Conservation (phyloP, 2,888 invertebrate species). For the Iselma pallidipennis region DNA sequence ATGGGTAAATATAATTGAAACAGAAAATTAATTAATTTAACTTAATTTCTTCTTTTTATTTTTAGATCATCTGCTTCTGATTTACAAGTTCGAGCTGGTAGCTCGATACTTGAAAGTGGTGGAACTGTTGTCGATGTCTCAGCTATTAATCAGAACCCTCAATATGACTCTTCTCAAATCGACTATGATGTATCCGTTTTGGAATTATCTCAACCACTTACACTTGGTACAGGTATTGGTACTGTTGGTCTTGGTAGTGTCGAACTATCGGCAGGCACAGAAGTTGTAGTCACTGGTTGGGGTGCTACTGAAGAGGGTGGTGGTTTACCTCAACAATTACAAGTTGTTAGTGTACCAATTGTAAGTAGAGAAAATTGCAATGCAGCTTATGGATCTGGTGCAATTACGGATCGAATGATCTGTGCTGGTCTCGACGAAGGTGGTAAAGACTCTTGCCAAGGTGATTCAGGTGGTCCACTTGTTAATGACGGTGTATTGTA, state of each 20-base stretch:
- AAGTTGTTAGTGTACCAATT: conserved; percentile 25
- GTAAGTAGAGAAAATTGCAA: conserved; percentile 11
- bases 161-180: background rate
- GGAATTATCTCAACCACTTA: background rate
- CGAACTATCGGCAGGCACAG: background rate
- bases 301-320: conserved; percentile 24
- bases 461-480: conserved; percentile 30
- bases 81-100: background rate
- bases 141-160: background rate
- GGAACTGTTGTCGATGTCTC: too few relatives aligned
- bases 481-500: conserved; percentile 17
- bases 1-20: conserved; percentile 9
- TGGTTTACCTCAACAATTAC: conserved; percentile 27
- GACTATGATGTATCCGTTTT: background rate
- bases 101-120: too few relatives aligned
- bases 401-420: conserved; percentile 56
- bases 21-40: background rate
- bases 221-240: background rate
- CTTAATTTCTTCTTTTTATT: background rate
- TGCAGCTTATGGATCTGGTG: background rate
- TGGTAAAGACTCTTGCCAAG: conserved; percentile 58
- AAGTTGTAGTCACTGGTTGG: background rate
- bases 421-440: conserved; percentile 59
- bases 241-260: background rate
- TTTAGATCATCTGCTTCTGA: conserved; percentile 7